phyloP scores from a whole-genome alignment of 2,888 invertebrate species.

The Epinotia nisella region DNA sequence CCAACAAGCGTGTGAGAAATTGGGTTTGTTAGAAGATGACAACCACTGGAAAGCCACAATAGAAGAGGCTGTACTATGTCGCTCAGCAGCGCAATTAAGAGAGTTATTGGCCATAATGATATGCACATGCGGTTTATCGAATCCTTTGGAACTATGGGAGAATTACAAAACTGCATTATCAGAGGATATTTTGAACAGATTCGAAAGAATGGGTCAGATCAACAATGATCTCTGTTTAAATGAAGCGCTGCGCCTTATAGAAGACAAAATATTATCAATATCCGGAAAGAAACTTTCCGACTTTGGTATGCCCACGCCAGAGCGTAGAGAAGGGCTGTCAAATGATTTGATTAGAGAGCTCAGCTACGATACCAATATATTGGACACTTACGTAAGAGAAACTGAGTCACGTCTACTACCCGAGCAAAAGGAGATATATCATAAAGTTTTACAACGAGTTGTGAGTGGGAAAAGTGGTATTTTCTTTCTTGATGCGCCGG shows the following conservation, averaged over 20 bases:
- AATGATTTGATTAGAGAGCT: no score
- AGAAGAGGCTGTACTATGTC: constrained; percentile 51
- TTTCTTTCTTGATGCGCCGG: no score
- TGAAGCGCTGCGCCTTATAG: neutral
- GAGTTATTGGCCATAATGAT: constrained; percentile 50
- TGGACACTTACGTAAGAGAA: no score
- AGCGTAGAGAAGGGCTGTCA: no score
- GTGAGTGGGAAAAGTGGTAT: no score
- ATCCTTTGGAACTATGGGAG: constrained; percentile 44
- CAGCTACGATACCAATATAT: no score
- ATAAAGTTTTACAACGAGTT: no score
- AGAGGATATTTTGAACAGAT: neutral
- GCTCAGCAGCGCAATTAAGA: constrained; percentile 46
- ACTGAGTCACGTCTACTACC: no score
- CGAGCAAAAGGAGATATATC: no score
- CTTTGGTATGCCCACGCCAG: neutral
- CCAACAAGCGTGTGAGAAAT: constrained; percentile 53
- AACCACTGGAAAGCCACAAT: constrained; percentile 55
- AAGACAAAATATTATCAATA: neutral
- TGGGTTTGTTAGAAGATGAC: constrained; percentile 59
- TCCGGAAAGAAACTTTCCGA: neutral
- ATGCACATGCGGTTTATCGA: constrained; percentile 48
- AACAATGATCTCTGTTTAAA: neutral
- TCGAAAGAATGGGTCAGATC: neutral
- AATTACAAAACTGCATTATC: neutral